Evolutionary conservation across 2,888 invertebrate species (phyloP).

Genomic region (Leptinotarsa haldemani): DNA sequence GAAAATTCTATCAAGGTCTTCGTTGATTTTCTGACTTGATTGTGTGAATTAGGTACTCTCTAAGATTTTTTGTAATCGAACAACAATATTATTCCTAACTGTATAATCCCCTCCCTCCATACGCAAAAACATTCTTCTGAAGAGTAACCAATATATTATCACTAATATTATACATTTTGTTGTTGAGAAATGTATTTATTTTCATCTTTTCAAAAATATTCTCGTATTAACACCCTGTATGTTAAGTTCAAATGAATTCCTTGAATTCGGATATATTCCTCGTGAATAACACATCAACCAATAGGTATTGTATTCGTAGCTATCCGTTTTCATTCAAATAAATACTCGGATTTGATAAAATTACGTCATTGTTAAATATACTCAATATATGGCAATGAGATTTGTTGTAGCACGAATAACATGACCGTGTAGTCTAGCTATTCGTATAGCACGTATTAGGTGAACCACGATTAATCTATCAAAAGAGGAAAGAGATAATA

Average conservation of each 20-base stretch:
- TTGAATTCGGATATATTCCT: background rate
- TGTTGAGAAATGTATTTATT: too few relatives aligned
- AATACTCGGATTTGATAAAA: conserved; percentile 1
- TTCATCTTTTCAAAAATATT: too few relatives aligned
- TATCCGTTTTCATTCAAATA: background rate
- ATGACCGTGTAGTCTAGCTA: conserved; percentile 1
- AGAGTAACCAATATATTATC: too few relatives aligned
- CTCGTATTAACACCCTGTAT: too few relatives aligned
- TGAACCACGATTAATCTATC: background rate
- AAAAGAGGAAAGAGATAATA: conserved; percentile 2
- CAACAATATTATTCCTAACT: too few relatives aligned
- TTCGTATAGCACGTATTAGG: background rate
- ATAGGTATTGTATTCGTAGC: background rate
- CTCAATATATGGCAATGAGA: background rate
- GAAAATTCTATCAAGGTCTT: too few relatives aligned
- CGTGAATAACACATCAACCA: background rate
- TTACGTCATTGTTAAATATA: conserved; percentile 5
- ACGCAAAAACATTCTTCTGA: too few relatives aligned
- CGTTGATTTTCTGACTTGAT: too few relatives aligned
- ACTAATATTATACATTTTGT: too few relatives aligned
- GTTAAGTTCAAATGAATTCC: background rate
- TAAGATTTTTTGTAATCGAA: too few relatives aligned
- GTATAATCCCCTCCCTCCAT: too few relatives aligned
- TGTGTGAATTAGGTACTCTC: too few relatives aligned
- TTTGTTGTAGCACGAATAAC: conserved; percentile 2